Base-by-base conservation (phyloP, 2,888 invertebrate species). In the Unio pictorum region DNA sequence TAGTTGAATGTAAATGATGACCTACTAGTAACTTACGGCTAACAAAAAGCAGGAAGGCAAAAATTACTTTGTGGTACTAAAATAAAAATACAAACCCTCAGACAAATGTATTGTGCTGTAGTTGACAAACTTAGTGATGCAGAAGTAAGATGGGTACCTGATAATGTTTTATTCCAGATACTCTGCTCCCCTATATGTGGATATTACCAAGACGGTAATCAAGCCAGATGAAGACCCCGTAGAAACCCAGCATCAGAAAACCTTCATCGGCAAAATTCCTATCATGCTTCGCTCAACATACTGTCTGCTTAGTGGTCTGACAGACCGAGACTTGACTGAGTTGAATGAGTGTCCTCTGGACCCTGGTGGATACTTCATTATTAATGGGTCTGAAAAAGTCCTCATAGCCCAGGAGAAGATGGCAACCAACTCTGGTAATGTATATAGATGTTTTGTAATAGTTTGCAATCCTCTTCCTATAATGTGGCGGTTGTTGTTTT, bases 331-430 rank as follows among this genome's bases (percentile, higher is more conserved):
- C 94, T 93, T 99, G 88, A 97, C 98, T 64, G 99, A 99, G 91
- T 93, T 99, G 84, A 99, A 99, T 90, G 99, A 99, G 91, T 99
- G 99, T 84, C 99, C 99, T 0, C 92, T 99, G 63, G 99, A 99
- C 92, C 99, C 99, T 61, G 99, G 99, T 80, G 99, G 99, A 73
- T 99, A 99, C 90, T 99, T 99, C 87, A 97, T 99, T 81, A 99
- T 99, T 77, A 99, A 99, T 89, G 99, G 99, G 2, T 99, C 99
- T 11, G 99, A 99, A 91, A 98, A 98, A 91, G 93, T 99, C 4
- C 91, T 99, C 55, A 99, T 99, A 89, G 99, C 99, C 0, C 99
- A 99, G 90, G 99, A 99, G 90, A 99, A 99, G 91, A 99, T 99
- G 99, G 99, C 99, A 8, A 99, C 99, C 11, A 99, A 99, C 89